phyloP scores from a whole-genome alignment of 2,113 vertebrate genomes.

The Lates calcarifer region DNA sequence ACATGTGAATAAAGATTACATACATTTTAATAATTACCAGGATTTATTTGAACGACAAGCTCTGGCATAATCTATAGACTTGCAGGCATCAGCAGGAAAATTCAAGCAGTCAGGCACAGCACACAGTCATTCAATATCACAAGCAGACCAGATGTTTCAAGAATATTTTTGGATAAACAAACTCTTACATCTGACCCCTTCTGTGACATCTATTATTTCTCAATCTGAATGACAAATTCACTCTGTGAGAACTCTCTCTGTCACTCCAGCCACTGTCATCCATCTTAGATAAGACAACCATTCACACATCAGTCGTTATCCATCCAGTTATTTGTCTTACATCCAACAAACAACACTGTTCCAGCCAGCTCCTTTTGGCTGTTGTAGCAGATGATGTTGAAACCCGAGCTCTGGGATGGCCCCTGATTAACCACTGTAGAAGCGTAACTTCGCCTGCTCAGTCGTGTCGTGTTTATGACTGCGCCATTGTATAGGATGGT shows the following conservation, averaged over 20 bases:
- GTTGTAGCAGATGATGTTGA: constrained; percentile 69
- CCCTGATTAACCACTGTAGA: constrained; percentile 49
- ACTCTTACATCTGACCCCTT: neutral
- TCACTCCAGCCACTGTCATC: neutral
- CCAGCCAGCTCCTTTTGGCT: neutral
- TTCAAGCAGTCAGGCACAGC: neutral
- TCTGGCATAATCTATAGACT: neutral
- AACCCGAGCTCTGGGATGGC: constrained; percentile 32
- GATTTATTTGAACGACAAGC: neutral
- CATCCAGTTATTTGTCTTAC: constrained; percentile 71
- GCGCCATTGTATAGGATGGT: neutral
- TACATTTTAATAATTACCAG: neutral
- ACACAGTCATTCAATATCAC: neutral
- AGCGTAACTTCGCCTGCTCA: constrained; percentile 79
- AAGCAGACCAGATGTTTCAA: neutral
- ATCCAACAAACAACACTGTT: constrained; percentile 81
- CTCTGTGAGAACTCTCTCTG: neutral
- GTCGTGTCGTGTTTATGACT: constrained; percentile 39
- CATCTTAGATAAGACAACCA: neutral
- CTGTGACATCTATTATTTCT: neutral
- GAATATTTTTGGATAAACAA: neutral
- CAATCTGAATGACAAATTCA: neutral
- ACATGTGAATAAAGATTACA: neutral
- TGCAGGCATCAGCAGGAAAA: neutral
- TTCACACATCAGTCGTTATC: constrained; percentile 4